Base-by-base conservation (phyloP, 2,113 vertebrate species). In the Aptenodytes patagonicus region DNA sequence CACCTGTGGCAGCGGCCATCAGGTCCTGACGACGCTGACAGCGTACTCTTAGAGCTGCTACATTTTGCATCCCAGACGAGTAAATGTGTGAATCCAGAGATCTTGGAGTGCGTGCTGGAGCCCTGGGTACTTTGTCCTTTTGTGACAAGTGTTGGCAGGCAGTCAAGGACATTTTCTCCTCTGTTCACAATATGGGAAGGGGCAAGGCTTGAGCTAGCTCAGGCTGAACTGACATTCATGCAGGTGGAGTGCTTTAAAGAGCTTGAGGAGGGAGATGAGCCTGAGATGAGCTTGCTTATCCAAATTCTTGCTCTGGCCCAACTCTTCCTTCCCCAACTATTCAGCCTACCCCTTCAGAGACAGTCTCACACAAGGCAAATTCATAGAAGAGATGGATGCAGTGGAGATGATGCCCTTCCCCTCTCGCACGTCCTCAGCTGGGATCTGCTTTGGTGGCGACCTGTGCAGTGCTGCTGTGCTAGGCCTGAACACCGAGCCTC, bases 1-100 rank as follows among this genome's bases (percentile, higher is more conserved):
- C 17, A n/a, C 57, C 61, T 17, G 6, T 61, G 82, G n/a, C 69
- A 72, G 60, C 0, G 3, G 19, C 44, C 6, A 0, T 7, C 0
- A 1, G 32, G 18, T 83, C 42, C 60, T 54, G 34, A 16, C 0
- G 4, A 21, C 1, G 2, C 29, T 78, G 70, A 22, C 66, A 80
- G 38, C 2, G 2, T 24, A 9, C 34, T 40, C 54, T 16, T 25
- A 31, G 49, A 69, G 40, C 52, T 78, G 34, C 65, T 61, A 4
- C 26, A 22, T 62, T 80, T 89, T 87, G n/a, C 46, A 54, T 66
- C 71, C 68, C 42, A 66, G 65, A 52, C 8, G 7, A 17, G 34
- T 40, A 19, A 22, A 89, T 29, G 55, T 79, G 89, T 66, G 83
- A 92, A 51, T 68, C 20, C n/a, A 34, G 51, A 87, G 72, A 73